Conservation (phyloP, 2,888 invertebrate species). For the Apamea epomidion region DNA sequence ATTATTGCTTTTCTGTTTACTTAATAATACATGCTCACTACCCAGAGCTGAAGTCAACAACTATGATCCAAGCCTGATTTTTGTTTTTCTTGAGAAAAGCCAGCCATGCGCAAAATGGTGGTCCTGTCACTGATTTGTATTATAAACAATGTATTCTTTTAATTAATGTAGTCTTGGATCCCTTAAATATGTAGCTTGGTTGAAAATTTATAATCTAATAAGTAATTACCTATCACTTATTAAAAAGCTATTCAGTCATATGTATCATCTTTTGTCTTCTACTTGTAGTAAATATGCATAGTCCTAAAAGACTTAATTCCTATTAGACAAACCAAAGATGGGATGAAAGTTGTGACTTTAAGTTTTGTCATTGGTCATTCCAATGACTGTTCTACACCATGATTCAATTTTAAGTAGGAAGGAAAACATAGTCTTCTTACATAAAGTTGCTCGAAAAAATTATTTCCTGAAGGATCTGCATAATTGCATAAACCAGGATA, state of each 20-base stretch:
- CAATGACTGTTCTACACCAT: neutral
- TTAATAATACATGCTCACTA: neutral
- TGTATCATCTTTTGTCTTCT: conserved; percentile 17
- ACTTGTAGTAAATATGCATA: neutral
- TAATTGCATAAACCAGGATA: conserved; percentile 16
- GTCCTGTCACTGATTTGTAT: neutral
- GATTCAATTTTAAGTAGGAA: conserved; percentile 10
- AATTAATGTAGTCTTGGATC: neutral
- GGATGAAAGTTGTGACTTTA: neutral
- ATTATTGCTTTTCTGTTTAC: neutral
- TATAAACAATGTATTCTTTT: neutral
- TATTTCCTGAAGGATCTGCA: neutral
- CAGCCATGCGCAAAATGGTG: neutral
- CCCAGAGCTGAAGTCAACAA: neutral
- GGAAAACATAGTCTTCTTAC: neutral
- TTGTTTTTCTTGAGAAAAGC: neutral
- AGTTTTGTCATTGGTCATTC: neutral
- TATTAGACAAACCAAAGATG: conserved; percentile 26
- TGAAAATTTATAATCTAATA: neutral
- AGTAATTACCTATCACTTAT: neutral
- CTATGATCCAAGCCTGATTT: neutral
- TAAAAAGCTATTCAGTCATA: neutral
- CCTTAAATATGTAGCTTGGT: neutral
- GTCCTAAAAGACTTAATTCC: conserved; percentile 7
- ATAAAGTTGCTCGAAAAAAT: neutral